Conservation (phyloP, 1,140 invertebrate genomes). For the Harpegnathos saltator region DNA sequence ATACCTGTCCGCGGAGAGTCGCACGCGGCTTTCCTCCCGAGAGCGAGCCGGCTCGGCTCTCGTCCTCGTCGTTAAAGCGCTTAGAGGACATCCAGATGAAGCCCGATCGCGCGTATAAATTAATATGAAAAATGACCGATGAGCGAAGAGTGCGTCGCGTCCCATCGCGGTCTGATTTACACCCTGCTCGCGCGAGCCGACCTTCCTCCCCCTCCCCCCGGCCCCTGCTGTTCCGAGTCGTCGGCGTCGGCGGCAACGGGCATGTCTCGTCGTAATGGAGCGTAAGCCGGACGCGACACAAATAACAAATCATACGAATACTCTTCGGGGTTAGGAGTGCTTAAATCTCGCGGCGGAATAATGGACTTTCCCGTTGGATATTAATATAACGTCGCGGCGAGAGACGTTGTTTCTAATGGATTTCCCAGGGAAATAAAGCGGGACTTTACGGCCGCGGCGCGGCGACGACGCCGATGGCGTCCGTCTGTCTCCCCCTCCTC, state of each 20-base stretch:
- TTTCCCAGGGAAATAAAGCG: conserved; percentile 40
- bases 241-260: background rate
- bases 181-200: conserved; percentile 16
- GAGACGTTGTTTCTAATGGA: conserved; percentile 67
- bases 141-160: background rate
- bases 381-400: conserved; percentile 62
- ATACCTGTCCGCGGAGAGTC: background rate
- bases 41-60: background rate
- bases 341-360: conserved; percentile 69
- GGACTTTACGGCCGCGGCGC: conserved; percentile 26
- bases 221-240: no score
- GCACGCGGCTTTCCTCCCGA: background rate
- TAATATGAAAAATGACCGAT: background rate
- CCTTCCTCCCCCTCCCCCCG: conserved; percentile 31
- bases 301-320: conserved; percentile 73
- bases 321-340: conserved; percentile 64
- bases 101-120: conserved; percentile 27
- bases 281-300: conserved; percentile 36
- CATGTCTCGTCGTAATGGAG: conserved; percentile 58
- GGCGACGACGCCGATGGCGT: background rate
- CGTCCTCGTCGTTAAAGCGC: background rate
- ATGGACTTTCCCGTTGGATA: conserved; percentile 65
- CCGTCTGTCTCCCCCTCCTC: background rate
- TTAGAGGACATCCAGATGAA: background rate
- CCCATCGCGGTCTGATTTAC: conserved; percentile 58